Evolutionary conservation across 2,888 invertebrate species (phyloP), one percentile per base, ranked within the genome.

Genomic region (Nymphalis c-album): DNA sequence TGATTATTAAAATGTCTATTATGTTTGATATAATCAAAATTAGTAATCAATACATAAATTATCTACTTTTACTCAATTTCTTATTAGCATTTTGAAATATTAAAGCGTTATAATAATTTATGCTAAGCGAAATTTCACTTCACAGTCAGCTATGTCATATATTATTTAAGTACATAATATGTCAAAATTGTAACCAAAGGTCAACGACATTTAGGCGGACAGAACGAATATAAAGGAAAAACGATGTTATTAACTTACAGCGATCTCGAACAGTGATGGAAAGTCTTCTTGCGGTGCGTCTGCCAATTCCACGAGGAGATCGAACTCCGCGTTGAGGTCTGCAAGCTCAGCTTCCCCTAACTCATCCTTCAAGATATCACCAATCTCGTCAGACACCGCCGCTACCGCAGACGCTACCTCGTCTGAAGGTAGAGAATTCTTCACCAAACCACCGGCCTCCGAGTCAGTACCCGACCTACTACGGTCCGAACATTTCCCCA

Each of bases 321-420:
- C 91, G 0, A 92, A 79, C 76, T 92, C 91, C 0, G 91, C 92
- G 70, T 91, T 90, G 18, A 92, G 77, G 74, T 90, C 90, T 0
- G 90, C 90, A 2, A 91, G 77, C 74, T 92, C 91, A 8, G 90
- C 90, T 70, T 91, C 91, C 16, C 86, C 90, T 48, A 91, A 74
- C 74, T 91, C 91, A 73, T 91, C 91, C 77, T 91, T 91, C 79
- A 92, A 77, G 77, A 91, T 91, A 77, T 91, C 91, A 22, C 90
- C 90, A 64, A 91, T 91, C 82, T 92, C 92, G 70, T 91, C 89
- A 0, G 92, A 91, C 59, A 87, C 90, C 3, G 90, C 88, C 8
- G 90, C 88, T 73, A 90, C 91, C 7, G 89, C 91, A 4, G 89
- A 86, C 60, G 87, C 88, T 67, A 89, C 87, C 75, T 90, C 91